Evolutionary conservation across 1,140 invertebrate genomes (phyloP).

Genomic region (Pachyrhynchus sulphureomaculatus): DNA sequence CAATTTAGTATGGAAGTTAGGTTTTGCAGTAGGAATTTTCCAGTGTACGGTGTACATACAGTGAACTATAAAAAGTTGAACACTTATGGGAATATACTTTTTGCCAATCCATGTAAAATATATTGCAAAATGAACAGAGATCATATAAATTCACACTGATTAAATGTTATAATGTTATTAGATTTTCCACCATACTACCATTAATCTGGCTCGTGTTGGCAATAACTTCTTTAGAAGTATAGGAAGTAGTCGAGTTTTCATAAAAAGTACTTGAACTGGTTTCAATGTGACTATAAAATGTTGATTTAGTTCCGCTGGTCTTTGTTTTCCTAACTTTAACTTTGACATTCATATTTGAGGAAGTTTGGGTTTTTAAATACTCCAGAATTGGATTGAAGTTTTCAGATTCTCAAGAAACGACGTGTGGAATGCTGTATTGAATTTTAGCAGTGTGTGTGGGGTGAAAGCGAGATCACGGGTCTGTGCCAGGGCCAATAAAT

Average conservation of each 20-base stretch:
- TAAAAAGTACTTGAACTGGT: slow-evolving; percentile 24
- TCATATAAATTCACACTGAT: background rate
- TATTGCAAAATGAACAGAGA: background rate
- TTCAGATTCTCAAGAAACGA: too few species aligned
- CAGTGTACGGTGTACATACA: too few species aligned
- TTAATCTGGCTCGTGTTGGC: background rate
- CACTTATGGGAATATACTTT: too few species aligned
- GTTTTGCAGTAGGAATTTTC: too few species aligned
- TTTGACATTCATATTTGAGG: slow-evolving; percentile 20
- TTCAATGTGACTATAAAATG: slow-evolving; percentile 44
- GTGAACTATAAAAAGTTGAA: too few species aligned
- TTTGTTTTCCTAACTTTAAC: slow-evolving; percentile 37
- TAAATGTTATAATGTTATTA: slow-evolving; percentile 27
- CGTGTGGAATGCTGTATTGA: too few species aligned
- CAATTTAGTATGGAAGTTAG: too few species aligned
- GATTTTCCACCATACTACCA: slow-evolving; percentile 24
- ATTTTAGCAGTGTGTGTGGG: too few species aligned
- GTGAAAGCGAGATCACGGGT: too few species aligned
- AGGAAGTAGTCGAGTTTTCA: slow-evolving; percentile 25
- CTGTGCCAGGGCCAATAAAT: too few species aligned
- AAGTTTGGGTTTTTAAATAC: slow-evolving; percentile 38
- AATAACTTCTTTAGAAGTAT: slow-evolving; percentile 28
- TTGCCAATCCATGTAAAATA: background rate
- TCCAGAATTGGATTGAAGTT: slow-evolving; percentile 46
- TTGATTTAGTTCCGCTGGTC: slow-evolving; percentile 39